These are phyloP conservation scores for Hexactinellida sp. DNA, from an alignment of 37 sponge, comb jelly and placozoan genomes.

Conservation along the genomic window DNA sequence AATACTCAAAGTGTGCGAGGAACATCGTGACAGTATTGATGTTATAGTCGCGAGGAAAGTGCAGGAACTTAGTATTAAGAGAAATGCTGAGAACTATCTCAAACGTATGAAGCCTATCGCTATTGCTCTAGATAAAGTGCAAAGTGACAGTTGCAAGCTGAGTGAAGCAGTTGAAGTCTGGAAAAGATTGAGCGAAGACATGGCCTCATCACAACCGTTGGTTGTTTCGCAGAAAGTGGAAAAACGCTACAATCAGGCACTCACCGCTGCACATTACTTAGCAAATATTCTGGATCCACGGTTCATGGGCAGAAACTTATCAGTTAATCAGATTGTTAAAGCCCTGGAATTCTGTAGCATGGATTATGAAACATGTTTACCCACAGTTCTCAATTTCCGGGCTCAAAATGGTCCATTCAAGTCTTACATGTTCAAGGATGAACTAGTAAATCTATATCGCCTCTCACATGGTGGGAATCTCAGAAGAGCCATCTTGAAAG, in stretches of 20 bases:
- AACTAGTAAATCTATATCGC: neutral
- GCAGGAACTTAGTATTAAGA: neutral
- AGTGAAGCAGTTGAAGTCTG: slow-evolving; percentile 14
- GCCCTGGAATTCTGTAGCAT: neutral
- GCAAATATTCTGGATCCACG: neutral
- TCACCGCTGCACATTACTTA: slow-evolving; percentile 9
- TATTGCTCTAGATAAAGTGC: slow-evolving; percentile 13
- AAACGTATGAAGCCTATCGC: slow-evolving; percentile 13
- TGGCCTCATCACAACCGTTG: slow-evolving; percentile 4
- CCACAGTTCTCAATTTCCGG: neutral
- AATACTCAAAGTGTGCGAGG: neutral
- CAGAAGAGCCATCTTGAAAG: neutral
- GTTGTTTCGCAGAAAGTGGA: neutral
- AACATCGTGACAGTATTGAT: slow-evolving; percentile 2
- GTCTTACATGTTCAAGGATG: neutral
- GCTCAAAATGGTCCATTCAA: neutral
- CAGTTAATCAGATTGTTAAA: neutral
- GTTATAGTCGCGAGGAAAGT: neutral
- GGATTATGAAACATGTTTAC: neutral
- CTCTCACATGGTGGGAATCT: slow-evolving; percentile 10
- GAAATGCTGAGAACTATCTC: slow-evolving; percentile 9
- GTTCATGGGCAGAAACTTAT: neutral
- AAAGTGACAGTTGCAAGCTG: slow-evolving; percentile 13
- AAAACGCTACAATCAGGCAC: neutral
- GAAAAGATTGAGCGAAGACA: neutral